Conservation (phyloP, 2,888 invertebrate species). For the Agriotes lineatus region DNA sequence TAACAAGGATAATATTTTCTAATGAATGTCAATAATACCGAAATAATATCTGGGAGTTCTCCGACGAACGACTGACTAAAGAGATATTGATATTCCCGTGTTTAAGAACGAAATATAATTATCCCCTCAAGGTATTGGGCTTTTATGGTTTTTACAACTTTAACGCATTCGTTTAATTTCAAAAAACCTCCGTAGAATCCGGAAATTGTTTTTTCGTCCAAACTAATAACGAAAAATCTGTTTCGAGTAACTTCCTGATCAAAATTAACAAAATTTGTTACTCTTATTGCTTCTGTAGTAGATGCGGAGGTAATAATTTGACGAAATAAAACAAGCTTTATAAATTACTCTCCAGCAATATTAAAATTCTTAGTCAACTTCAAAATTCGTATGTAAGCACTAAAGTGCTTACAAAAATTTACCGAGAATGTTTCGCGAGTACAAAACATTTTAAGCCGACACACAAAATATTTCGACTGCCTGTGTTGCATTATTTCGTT, state of each 20-base stretch:
- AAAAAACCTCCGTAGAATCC: no score
- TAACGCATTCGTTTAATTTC: not conserved
- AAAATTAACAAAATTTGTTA: no score
- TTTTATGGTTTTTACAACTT: not conserved
- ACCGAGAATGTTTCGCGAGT: constrained; percentile 10
- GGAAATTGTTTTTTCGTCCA: no score
- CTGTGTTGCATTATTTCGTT: constrained; percentile 2
- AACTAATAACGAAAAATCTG: no score
- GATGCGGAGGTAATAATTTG: no score
- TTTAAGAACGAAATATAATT: constrained; percentile 6
- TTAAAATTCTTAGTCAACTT: constrained; percentile 14
- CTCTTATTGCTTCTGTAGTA: no score
- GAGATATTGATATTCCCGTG: constrained; percentile 4
- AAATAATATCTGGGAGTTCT: constrained; percentile 10
- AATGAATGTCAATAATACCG: constrained; percentile 17
- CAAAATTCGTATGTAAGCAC: not conserved
- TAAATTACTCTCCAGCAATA: not conserved
- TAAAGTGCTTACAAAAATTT: constrained; percentile 13
- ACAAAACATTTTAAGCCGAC: not conserved
- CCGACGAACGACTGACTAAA: constrained; percentile 1
- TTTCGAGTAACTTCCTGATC: no score
- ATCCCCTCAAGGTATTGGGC: not conserved
- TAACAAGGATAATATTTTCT: constrained; percentile 19
- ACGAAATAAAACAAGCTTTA: not conserved
- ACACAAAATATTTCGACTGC: constrained; percentile 2